Evolutionary conservation across 2,797 vertebrate species (phyloP), one percentile per base, ranked within the genome.

Genomic region (Rousettus madagascariensis): DNA sequence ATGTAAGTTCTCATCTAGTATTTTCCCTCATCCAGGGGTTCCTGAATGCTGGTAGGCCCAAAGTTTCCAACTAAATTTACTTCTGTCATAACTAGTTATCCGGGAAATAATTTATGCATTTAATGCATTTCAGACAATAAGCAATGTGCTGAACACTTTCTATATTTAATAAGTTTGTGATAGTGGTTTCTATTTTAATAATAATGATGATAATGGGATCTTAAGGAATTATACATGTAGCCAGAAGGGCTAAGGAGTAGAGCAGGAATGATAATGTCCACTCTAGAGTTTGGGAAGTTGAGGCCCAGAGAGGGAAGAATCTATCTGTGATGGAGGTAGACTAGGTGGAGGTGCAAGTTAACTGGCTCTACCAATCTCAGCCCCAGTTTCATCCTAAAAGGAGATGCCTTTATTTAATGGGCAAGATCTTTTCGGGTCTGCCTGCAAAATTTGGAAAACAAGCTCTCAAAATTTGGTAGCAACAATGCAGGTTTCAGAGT

Each of bases 101-200:
- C 57, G 5, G 33, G 61, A 75, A 90, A 72, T 77, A 86, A 74
- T 89, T 72, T 96, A 61, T 69, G 51, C 61, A 66, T 66, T 87
- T 86, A 85, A n/a, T 59, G 13, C 51, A 95, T 90, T 94, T 94
- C 41, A 88, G n/a, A 65, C 6, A 91, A 15, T 33, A 36, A 57
- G 28, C 61, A 66, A 33, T 65, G 24, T 82, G 51, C 33, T 82
- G 30, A 95, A 59, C 38, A 79, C 3, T 82, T 89, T 96, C 75
- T 89, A 51, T 55, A 33, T 33, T 33, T 30, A 89, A 17, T 41
- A 80, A 75, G 26, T 90, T 16, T 88, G 28, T 94, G 24, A 79
- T 13, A 30, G 13, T 95, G 55, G 30, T 87, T 92, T 90, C 65
- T 72, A 13, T 46, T 90, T 93, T 88, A 95, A 65, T 65, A 79